Percentiles rank a stretch among this genome's conserved stretches.
Conservation (phyloP, 2,797 vertebrate species). For the Propithecus deckenii region DNA sequence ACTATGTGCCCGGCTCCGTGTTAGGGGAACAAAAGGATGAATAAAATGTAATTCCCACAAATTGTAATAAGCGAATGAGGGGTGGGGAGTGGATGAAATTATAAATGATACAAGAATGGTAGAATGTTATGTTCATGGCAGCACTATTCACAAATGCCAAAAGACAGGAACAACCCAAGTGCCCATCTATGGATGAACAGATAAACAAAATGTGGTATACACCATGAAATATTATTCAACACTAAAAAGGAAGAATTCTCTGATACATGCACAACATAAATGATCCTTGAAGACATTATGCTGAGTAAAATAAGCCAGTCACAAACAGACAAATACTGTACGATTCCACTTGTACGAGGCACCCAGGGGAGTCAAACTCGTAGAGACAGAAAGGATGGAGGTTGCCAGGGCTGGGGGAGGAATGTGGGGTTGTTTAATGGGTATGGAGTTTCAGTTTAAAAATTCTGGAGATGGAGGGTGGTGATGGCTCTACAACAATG, state of each 20-base stretch:
- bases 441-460: background rate
- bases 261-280: background rate
- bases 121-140: background rate
- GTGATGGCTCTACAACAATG: background rate
- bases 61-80: background rate
- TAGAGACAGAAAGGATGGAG: background rate
- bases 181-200: background rate
- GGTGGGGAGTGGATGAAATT: background rate
- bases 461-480: background rate
- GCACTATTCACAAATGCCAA: background rate
- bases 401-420: background rate
- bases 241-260: background rate
- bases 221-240: background rate
- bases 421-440: background rate
- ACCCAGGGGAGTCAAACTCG: background rate
- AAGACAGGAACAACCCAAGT: background rate
- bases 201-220: background rate
- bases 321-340: background rate
- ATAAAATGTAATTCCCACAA: background rate
- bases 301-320: background rate
- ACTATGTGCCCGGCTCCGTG: background rate
- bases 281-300: background rate
- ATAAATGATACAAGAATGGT: background rate
- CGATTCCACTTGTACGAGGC: background rate
- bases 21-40: background rate